These are phyloP conservation scores for Muscicapa striata DNA, from an alignment of 2,797 vertebrate species.

Conservation along the genomic window DNA sequence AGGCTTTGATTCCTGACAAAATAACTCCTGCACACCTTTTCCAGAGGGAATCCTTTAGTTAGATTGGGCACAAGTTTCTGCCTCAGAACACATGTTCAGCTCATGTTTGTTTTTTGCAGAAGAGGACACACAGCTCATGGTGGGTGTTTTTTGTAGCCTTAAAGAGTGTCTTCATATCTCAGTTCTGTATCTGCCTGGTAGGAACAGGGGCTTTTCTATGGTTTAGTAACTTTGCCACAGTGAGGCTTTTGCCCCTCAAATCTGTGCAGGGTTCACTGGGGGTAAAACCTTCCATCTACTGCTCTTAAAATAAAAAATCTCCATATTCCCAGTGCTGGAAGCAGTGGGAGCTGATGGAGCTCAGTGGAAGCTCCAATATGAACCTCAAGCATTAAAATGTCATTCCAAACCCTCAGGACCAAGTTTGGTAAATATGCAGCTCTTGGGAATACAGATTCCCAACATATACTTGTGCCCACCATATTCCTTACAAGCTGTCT, in stretches of 20 bases:
- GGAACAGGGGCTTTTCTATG: accelerated
- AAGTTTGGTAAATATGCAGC: background rate
- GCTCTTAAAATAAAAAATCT: background rate
- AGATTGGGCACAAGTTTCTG: accelerated
- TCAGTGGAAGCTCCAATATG: background rate
- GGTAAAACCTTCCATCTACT: background rate
- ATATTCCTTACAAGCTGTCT: background rate
- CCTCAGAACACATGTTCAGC: background rate
- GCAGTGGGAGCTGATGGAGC: background rate
- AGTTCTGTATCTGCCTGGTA: background rate
- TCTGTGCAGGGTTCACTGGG: too few species aligned
- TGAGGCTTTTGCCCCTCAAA: background rate
- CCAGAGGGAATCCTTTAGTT: background rate
- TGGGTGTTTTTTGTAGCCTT: background rate
- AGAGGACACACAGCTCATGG: background rate
- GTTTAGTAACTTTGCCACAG: background rate
- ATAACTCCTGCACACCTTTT: background rate
- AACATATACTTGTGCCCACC: background rate
- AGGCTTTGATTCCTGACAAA: background rate
- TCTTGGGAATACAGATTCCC: background rate
- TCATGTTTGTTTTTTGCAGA: accelerated
- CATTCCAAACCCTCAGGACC: background rate
- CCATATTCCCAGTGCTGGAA: background rate
- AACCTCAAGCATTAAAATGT: background rate
- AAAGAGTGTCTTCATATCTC: background rate